These are phyloP conservation scores for Lagopus muta DNA, from an alignment of 2,113 vertebrate species.

Conservation along the genomic window DNA sequence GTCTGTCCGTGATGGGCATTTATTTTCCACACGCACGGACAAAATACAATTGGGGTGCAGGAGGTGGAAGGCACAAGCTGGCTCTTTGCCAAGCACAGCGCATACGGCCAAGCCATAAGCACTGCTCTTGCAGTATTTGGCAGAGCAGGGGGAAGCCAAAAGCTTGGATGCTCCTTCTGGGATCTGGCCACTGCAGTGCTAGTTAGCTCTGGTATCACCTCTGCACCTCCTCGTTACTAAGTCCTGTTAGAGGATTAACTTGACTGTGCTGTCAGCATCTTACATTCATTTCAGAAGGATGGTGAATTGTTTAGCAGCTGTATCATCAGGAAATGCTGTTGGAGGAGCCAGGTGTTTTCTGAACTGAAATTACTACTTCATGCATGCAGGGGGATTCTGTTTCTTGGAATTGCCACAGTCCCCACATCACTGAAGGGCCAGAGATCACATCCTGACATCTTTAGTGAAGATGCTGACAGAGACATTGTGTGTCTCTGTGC, in stretches of 20 bases:
- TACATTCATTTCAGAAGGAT: background rate
- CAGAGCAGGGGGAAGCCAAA: background rate
- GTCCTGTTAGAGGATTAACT: background rate
- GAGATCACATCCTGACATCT: background rate
- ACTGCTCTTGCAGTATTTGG: background rate
- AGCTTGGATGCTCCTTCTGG: background rate
- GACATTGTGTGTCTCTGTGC: background rate
- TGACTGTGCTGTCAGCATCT: background rate
- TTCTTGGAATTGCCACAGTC: fast-evolving
- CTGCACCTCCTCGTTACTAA: background rate
- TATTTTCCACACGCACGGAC: background rate
- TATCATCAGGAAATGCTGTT: background rate
- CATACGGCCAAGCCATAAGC: background rate
- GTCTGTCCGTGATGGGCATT: background rate
- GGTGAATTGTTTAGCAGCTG: background rate
- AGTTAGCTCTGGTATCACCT: fast-evolving
- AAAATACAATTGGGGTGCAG: background rate
- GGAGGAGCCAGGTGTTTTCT: background rate
- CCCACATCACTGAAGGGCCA: background rate
- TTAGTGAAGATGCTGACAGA: background rate
- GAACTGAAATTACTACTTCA: background rate
- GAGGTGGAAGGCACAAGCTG: background rate
- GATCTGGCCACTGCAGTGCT: background rate
- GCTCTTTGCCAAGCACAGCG: background rate
- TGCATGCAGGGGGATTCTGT: background rate